Evolutionary conservation across 1,140 invertebrate genomes (phyloP).

Genomic region (Drosophila equinoxialis): DNA sequence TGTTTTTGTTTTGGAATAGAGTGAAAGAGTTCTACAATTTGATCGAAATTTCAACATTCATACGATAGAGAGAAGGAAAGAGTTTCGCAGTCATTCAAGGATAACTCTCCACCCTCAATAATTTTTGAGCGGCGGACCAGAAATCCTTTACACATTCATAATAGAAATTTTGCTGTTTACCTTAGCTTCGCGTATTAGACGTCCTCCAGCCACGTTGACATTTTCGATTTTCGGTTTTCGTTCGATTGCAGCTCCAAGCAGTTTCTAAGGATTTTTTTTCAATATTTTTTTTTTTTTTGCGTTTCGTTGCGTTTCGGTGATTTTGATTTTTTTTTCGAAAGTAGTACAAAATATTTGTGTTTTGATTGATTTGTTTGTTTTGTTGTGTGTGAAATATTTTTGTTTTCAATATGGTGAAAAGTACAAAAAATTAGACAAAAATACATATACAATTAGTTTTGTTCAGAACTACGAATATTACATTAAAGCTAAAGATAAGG

Average conservation of each 20-base stretch:
- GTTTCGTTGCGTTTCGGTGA: constrained; percentile 36
- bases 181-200: constrained; percentile 98
- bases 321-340: constrained; percentile 42
- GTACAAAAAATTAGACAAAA: constrained; percentile 82
- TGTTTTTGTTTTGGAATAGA: constrained; percentile 12
- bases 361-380: constrained; percentile 49
- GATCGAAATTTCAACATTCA: constrained; percentile 35
- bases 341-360: constrained; percentile 11
- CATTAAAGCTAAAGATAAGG: constrained; percentile 58
- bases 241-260: constrained; percentile 95
- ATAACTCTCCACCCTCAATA: background rate
- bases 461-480: constrained; percentile 73
- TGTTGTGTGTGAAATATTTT: constrained; percentile 66
- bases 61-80: background rate
- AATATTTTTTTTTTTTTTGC: constrained; percentile 58
- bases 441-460: constrained; percentile 82
- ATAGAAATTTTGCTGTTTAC: constrained; percentile 85
- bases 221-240: constrained; percentile 96
- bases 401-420: constrained; percentile 70
- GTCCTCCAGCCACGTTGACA: constrained; percentile 96
- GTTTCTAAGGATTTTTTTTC: constrained; percentile 86
- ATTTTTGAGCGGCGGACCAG: too few relatives aligned
- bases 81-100: background rate
- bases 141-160: constrained; percentile 29
- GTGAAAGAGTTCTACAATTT: constrained; percentile 48